Base-by-base conservation (phyloP, 1,140 invertebrate species). In the Mya arenaria region DNA sequence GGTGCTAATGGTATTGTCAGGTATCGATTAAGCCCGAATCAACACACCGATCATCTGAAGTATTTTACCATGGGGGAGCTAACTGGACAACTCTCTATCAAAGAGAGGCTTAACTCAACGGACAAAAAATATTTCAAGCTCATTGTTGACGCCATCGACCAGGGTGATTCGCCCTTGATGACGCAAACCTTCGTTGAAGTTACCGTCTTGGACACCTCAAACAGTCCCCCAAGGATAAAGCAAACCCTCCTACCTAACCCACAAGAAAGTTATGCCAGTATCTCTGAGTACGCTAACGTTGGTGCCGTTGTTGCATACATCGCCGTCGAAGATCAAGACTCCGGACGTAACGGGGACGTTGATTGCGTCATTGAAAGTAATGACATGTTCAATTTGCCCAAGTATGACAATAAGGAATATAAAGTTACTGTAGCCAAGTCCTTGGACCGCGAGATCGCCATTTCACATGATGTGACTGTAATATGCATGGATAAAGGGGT, bases 371-470 rank as follows among this genome's bases (percentile, higher is more conserved):
- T 89, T 5, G 15, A 84, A 1, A 87, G 79, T 52, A 62, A 79
- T 62, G 72, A 84, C 19, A 82, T 83, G 2, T 85, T 89, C 55
- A 83, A 83, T 41, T 71, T 89, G 4, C 86, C 87, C 63, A 63
- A 82, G 0, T 81, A 85, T 69, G 81, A 85, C 23, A 79, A 84
- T 5, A 73, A 86, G 39, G 86, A 87, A 69, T 89, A 87, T 72
- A 89, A 89, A 65, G 82, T 88, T 4, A 89, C 86, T 34, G 86
- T 89, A 48, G 80, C 82, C 19, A 84, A 77, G 69, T 41, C 55
- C 2, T 93, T 98, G 68, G 97, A 98, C 92, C 94, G 97, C 83
- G 97, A 98, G 92, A 95, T 95, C 87, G 96, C 96, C 89, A 93
- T 95, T 0, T 95, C 97, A 90, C 96, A 97, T 92, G 96, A 97